phyloP scores from a whole-genome alignment of 2,113 vertebrate species.

The Fregetta grallaria region DNA sequence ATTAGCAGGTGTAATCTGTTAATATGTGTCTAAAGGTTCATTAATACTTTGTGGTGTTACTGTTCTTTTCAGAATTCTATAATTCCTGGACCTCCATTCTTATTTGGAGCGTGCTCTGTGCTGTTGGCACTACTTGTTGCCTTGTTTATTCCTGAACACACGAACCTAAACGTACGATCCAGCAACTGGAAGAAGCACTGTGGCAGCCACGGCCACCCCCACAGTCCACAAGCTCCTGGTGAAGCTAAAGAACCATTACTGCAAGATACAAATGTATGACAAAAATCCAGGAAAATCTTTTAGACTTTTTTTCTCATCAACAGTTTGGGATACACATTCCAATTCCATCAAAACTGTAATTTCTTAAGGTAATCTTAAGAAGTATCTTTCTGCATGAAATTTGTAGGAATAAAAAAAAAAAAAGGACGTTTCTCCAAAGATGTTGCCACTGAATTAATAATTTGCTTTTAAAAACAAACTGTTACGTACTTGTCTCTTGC shows the following conservation, averaged over 20 bases:
- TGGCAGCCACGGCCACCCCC: slow-evolving; percentile 80
- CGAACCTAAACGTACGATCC: slow-evolving; percentile 75
- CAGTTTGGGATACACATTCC: slow-evolving; percentile 73
- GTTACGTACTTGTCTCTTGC: slow-evolving; percentile 71
- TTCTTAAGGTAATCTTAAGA: slow-evolving; percentile 70
- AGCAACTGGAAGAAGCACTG: slow-evolving; percentile 87
- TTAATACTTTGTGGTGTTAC: neutral
- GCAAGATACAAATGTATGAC: slow-evolving; percentile 89
- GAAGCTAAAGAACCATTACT: slow-evolving; percentile 89
- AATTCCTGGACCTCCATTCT: slow-evolving; percentile 85
- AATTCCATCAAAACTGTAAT: slow-evolving; percentile 25
- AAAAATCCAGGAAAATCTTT: neutral
- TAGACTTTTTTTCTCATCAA: slow-evolving; percentile 48
- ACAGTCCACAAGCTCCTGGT: slow-evolving; percentile 81
- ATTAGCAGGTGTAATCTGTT: neutral
- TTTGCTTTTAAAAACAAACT: slow-evolving; percentile 57
- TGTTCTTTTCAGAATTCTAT: slow-evolving; percentile 78
- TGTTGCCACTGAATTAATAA: slow-evolving; percentile 55
- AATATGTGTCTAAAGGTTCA: fast-evolving
- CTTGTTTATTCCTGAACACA: slow-evolving; percentile 89
- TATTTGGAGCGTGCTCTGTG: slow-evolving; percentile 86
- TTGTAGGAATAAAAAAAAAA: slow-evolving; percentile 54
- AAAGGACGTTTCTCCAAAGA: slow-evolving; percentile 75
- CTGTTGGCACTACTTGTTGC: slow-evolving; percentile 87
- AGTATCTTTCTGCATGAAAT: slow-evolving; percentile 73